Evolutionary conservation across 2,888 invertebrate species (phyloP).

Genomic region (Rhyacophila evoluta): DNA sequence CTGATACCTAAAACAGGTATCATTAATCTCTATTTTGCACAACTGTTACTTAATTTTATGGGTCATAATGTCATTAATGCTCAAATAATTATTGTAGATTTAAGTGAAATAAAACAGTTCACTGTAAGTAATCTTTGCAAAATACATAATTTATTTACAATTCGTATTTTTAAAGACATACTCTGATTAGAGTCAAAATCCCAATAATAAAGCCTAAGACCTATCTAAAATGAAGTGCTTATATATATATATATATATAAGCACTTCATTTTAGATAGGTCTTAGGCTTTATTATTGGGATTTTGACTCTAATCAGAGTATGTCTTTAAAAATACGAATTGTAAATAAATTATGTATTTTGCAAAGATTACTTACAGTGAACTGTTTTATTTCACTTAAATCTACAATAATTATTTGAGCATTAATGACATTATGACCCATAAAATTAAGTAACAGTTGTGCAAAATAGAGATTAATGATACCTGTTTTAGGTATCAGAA

Average conservation of each 20-base stretch:
- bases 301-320: background rate
- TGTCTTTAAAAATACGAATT: too few species aligned
- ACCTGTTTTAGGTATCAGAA: too few species aligned
- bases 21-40: too few species aligned
- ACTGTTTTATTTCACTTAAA: background rate
- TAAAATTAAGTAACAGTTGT: too few species aligned
- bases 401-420: slow-evolving; percentile 11
- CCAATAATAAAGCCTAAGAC: background rate
- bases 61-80: background rate
- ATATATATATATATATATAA: background rate
- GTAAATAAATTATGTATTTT: too few species aligned
- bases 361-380: background rate
- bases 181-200: background rate
- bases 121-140: too few species aligned
- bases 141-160: too few species aligned
- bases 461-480: too few species aligned
- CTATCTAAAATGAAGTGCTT: background rate
- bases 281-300: background rate
- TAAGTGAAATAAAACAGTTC: background rate
- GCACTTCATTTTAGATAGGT: background rate
- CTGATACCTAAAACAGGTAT: too few species aligned
- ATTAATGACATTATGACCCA: background rate
- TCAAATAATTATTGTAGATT: slow-evolving; percentile 5
- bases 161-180: too few species aligned
- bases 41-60: too few species aligned